These are phyloP conservation scores for Aleiodes alternator DNA, from an alignment of 2,888 invertebrate genomes.

Conservation along the genomic window DNA sequence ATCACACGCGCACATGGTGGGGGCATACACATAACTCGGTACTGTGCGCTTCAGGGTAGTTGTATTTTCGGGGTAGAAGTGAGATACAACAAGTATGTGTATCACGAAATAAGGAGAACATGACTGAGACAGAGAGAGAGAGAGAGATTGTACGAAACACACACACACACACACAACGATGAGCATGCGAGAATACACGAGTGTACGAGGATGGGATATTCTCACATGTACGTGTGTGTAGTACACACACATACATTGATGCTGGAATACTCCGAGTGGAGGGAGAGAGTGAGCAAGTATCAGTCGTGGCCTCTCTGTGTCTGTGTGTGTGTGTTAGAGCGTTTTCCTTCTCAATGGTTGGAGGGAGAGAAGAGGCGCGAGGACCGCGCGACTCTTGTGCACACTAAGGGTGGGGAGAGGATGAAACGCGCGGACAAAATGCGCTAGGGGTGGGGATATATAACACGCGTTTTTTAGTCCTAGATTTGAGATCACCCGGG, in stretches of 20 bases:
- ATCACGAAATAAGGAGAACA: not conserved
- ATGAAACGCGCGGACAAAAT: conserved; percentile 41
- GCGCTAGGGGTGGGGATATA: conserved; percentile 41
- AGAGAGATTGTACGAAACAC: conserved; percentile 6
- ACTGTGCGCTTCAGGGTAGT: conserved; percentile 39
- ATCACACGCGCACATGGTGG: conserved; percentile 54
- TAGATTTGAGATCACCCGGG: conserved; percentile 24
- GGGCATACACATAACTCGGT: conserved; percentile 60
- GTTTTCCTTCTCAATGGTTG: conserved; percentile 23
- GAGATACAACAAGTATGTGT: conserved; percentile 29
- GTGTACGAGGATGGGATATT: conserved; percentile 47
- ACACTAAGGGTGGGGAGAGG: conserved; percentile 45
- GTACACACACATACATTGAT: not conserved
- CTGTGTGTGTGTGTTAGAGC: not conserved
- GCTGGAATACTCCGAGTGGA: conserved; percentile 45
- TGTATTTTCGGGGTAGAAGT: conserved; percentile 43
- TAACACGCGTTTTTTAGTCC: conserved; percentile 50
- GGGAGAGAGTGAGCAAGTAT: conserved; percentile 52
- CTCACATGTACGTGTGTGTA: not conserved
- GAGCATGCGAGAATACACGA: conserved; percentile 47
- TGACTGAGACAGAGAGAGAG: conserved; percentile 26
- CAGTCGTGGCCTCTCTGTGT: conserved; percentile 28
- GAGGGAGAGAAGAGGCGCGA: conserved; percentile 41
- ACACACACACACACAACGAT: not conserved
- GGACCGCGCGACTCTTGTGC: conserved; percentile 42